Conservation (phyloP, 64 coral and sea anemone species). For the Pachyseris speciosa region DNA sequence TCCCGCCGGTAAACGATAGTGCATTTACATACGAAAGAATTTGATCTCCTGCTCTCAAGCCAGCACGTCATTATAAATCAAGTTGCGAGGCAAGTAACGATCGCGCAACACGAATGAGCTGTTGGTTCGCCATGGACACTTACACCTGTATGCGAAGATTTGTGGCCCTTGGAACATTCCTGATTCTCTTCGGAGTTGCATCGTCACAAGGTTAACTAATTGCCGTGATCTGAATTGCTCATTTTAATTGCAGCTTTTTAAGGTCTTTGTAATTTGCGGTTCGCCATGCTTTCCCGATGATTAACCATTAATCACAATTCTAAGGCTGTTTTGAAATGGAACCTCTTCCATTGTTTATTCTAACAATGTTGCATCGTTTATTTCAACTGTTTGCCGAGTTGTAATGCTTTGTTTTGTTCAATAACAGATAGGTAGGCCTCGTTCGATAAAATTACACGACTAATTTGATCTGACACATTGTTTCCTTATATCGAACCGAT, state of each 20-base stretch:
- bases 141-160: not conserved
- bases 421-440: not conserved
- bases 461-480: too few relatives aligned
- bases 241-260: not conserved
- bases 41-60: not conserved
- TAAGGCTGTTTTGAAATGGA: not conserved
- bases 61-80: not conserved
- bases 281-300: not conserved
- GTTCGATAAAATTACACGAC: not conserved
- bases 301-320: not conserved
- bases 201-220: conserved; percentile 23
- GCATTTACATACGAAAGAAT: conserved; percentile 21
- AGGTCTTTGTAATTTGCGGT: not conserved
- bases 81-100: not conserved
- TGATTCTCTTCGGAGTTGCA: not conserved
- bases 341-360: not conserved
- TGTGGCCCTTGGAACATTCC: not conserved
- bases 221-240: not conserved
- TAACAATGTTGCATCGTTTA: not conserved
- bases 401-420: not conserved
- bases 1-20: not conserved
- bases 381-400: not conserved
- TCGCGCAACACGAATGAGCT: not conserved
- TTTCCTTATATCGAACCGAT: not conserved
- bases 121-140: not conserved